Evolutionary conservation across 2,797 vertebrate species (phyloP), one percentile per base, ranked within the genome.

Genomic region (Garrulus glandarius): DNA sequence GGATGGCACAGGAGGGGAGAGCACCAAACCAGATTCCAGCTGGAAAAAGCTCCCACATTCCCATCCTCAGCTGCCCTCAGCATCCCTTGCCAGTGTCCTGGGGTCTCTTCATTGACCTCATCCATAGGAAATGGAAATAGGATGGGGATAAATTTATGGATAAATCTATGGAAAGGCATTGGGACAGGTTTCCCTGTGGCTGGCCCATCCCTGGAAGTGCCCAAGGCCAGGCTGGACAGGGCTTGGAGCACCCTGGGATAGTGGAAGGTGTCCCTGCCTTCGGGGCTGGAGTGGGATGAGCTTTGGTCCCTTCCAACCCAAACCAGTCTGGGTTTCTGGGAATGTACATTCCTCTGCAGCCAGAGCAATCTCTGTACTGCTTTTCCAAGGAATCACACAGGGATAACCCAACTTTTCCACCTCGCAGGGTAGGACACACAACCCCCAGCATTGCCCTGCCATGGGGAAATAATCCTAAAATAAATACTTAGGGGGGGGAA

Each of bases 401-500:
- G 22, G 23, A 27, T 34, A 84, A 67, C 17, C 4, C 10, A 18
- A 23, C 3, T 60, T 56, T 86, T n/a, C 47, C 64, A 15, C 64
- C 32, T 4, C 0, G 0, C 43, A n/a, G 27, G 26, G 30, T 41
- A 74, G 67, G 55, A 72, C 30, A n/a, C 6, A 4, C 41, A 19
- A 57, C 13, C 47, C 59, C 27, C 29, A 17, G 79, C 30, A 5
- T 34, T 20, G 24, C 61, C 46, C 34, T 32, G 37, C 22, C 52
- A 5, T 4, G 20, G 85, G 32, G 43, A 74, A 47, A 64, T 29
- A 21, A 32, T 23, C n/a, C 47, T 63, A 21, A 79, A 84, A 78
- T 7, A 59, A 47, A 37, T 23, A 23, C 7, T 32, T 2, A 0
- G 2, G 15, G 7, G 39, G 8, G 1, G 2, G 2, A 23, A 30